Evolutionary conservation across 2,888 invertebrate genomes (phyloP).

Genomic region (Strigamia crassipes): DNA sequence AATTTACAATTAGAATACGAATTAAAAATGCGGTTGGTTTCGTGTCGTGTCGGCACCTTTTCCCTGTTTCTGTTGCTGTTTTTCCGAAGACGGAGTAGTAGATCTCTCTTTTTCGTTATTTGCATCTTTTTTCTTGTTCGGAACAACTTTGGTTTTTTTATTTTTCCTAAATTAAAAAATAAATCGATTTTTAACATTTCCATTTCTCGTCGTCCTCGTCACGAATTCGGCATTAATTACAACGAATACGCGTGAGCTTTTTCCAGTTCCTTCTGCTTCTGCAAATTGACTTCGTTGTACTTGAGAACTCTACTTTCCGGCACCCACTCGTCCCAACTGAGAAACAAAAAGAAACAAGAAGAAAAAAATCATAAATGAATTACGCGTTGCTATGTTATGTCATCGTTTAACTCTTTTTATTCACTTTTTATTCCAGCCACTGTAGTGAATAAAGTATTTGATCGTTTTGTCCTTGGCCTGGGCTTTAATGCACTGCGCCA

Average conservation of each 20-base stretch:
- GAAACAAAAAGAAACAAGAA: constrained; percentile 45
- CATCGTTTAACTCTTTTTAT: constrained; percentile 54
- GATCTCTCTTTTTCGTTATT: constrained; percentile 61
- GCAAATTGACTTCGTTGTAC: constrained; percentile 85
- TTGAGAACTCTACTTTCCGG: constrained; percentile 88
- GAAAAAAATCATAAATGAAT: not conserved
- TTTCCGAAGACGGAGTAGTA: constrained; percentile 64
- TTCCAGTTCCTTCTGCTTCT: constrained; percentile 83
- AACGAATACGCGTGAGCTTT: constrained; percentile 68
- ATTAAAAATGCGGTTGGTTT: too few species aligned
- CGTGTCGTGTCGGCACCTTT: constrained; percentile 2
- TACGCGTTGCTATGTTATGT: too few species aligned
- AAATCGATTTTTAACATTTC: too few species aligned
- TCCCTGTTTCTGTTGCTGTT: constrained; percentile 47
- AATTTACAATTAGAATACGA: too few species aligned
- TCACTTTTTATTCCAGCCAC: constrained; percentile 98
- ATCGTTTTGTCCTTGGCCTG: constrained; percentile 83
- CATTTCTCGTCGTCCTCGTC: too few species aligned
- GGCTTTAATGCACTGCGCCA: constrained; percentile 74
- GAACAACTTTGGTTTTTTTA: constrained; percentile 52
- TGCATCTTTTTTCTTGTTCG: constrained; percentile 51
- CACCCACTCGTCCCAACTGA: constrained; percentile 70
- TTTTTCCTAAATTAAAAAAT: constrained; percentile 51
- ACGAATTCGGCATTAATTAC: constrained; percentile 39
- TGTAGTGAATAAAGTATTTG: constrained; percentile 93